A percentile compares a stretch with the other conserved stretches of the same genome.
Conservation (phyloP, 2,797 vertebrate genomes). For the Ctenochaetus hawaiiensis region DNA sequence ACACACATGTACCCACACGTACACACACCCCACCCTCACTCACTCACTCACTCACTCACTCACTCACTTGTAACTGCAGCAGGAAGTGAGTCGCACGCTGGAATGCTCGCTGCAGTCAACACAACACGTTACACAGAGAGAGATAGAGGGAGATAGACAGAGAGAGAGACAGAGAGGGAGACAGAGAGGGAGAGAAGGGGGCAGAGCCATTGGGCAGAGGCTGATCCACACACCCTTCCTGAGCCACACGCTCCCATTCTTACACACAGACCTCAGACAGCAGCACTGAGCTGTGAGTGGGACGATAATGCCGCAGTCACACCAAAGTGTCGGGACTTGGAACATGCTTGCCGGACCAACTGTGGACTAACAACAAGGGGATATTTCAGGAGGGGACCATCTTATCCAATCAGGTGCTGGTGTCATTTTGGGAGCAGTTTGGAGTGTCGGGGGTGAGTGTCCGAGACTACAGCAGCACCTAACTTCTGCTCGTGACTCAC, state of each 20-base stretch:
- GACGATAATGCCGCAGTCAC: slow-evolving; percentile 69
- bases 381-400: slow-evolving; percentile 43
- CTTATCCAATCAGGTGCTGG: slow-evolving; percentile 55
- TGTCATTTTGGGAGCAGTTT: slow-evolving; percentile 60
- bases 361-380: slow-evolving; percentile 56
- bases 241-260: slow-evolving; percentile 59
- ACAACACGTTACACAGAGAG: slow-evolving; percentile 49
- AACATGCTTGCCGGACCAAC: slow-evolving; percentile 36
- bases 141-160: slow-evolving; percentile 39
- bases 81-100: slow-evolving; percentile 82
- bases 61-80: slow-evolving; percentile 58
- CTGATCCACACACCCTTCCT: slow-evolving; percentile 58
- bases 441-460: slow-evolving; percentile 71
- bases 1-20: background rate
- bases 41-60: slow-evolving; percentile 21
- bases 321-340: slow-evolving; percentile 43
- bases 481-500: slow-evolving; percentile 8
- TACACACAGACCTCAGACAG: slow-evolving; percentile 52
- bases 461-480: slow-evolving; percentile 14
- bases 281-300: slow-evolving; percentile 29
- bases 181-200: slow-evolving; percentile 35
- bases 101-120: slow-evolving; percentile 75
- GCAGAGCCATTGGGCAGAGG: slow-evolving; percentile 58
- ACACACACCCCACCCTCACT: slow-evolving; percentile 12
- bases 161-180: slow-evolving; percentile 38